Evolutionary conservation across 2,113 vertebrate species (phyloP), one percentile per base, ranked within the genome.

Genomic region (Daphoenositta chrysoptera): DNA sequence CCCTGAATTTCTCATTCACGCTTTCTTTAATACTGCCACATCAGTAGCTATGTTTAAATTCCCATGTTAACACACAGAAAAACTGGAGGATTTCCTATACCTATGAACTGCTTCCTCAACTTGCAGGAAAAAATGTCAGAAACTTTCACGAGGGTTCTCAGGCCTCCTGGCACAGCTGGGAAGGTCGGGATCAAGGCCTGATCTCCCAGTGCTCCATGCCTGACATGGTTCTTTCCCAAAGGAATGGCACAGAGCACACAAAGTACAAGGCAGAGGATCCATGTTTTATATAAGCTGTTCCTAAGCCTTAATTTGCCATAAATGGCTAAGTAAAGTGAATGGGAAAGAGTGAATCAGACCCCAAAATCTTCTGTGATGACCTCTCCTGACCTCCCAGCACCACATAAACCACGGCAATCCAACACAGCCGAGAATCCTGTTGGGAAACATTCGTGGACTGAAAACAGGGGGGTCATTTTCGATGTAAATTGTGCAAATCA

Each of bases 151-250:
- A 7, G 42, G 2, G 3, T 51, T 61, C 15, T 33, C 51, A 63
- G 68, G 42, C n/a, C 23, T 35, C 8, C 5, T 19, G 37, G 44
- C 80, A 39, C 40, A 60, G 60, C 63, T 26, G 17, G 27, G 72
- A 54, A 27, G 79, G 35, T 18, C 10, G 35, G n/a, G 1, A 13
- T 5, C 22, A 33, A 51, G 44, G 33, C 27, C 60, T 40, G 30
- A 31, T 7, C 13, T 51, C 35, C 28, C 23, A 31, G 5, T 30
- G 68, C 60, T 44, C 31, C 22, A 0, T 6, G 8, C 26, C 53
- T 53, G 10, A 4, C 0, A 0, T 0, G 14, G 26, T 6, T 65
- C 44, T 18, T 42, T 37, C 42, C 45, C 35, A 40, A 42, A 54
- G 33, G 16, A 33, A 15, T 10, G 68, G 30, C 80, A 42, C 20